These are phyloP conservation scores for Caradrina kadenii DNA, from an alignment of 2,888 invertebrate genomes.

Conservation along the genomic window DNA sequence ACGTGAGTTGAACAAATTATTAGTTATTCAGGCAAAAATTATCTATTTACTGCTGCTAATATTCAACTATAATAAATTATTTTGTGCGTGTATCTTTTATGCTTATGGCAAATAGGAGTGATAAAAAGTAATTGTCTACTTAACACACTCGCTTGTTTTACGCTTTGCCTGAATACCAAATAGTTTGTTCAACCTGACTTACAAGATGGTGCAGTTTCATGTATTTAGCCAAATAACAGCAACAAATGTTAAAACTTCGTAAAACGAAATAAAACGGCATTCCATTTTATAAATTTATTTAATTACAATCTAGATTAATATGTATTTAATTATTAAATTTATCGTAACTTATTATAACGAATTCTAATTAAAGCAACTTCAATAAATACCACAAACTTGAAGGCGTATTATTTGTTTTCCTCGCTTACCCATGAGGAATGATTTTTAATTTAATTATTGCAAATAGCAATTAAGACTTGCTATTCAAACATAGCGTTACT, in stretches of 20 bases:
- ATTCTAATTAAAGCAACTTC: slow-evolving; percentile 83
- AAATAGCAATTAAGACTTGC: slow-evolving; percentile 19
- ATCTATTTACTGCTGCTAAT: too few species aligned
- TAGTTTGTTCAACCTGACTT: too few species aligned
- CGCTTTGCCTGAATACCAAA: too few species aligned
- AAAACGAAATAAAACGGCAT: slow-evolving; percentile 55
- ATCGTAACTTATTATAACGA: slow-evolving; percentile 53
- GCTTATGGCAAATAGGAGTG: too few species aligned
- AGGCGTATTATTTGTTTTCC: slow-evolving; percentile 45
- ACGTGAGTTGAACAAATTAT: too few species aligned
- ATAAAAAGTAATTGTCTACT: too few species aligned
- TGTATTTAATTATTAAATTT: slow-evolving; percentile 10
- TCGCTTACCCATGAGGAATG: slow-evolving; percentile 34
- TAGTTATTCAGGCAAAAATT: too few species aligned
- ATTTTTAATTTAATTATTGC: slow-evolving; percentile 21
- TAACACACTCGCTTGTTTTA: too few species aligned
- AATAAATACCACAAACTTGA: slow-evolving; percentile 76
- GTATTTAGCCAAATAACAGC: not conserved
- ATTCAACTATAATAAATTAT: too few species aligned
- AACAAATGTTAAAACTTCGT: slow-evolving; percentile 1
- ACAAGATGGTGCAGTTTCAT: not conserved
- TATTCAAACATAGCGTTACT: not conserved
- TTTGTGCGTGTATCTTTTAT: too few species aligned
- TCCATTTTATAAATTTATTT: slow-evolving; percentile 41
- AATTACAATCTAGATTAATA: slow-evolving; percentile 32